Conservation (phyloP, 2,113 vertebrate genomes). For the Podarcis cretensis region DNA sequence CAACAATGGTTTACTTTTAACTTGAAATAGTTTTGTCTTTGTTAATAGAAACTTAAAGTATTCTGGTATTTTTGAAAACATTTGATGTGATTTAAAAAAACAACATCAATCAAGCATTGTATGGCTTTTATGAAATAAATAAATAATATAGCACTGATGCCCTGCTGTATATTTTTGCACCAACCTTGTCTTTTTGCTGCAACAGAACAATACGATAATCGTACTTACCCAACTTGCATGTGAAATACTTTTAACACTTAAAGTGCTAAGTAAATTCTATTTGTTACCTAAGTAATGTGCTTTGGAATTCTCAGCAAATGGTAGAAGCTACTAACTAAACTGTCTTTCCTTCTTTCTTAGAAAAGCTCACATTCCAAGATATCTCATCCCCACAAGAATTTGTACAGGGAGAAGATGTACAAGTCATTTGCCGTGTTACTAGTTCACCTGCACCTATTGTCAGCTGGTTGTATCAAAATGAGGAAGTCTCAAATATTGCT, state of each 20-base stretch:
- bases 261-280: neutral
- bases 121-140: too few relatives aligned
- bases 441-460: constrained; percentile 93
- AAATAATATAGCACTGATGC: too few relatives aligned
- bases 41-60: too few relatives aligned
- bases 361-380: constrained; percentile 93
- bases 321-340: neutral
- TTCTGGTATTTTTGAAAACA: too few relatives aligned
- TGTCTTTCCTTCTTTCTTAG: constrained; percentile 71
- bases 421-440: constrained; percentile 92
- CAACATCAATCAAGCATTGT: too few relatives aligned
- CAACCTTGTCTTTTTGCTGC: neutral
- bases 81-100: too few relatives aligned
- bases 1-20: too few relatives aligned
- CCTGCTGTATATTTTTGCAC: neutral
- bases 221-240: neutral
- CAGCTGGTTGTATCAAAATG: constrained; percentile 93
- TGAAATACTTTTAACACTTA: neutral
- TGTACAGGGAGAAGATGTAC: constrained; percentile 90
- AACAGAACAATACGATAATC: neutral
- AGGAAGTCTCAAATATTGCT: constrained; percentile 87
- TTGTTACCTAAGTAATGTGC: neutral
- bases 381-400: constrained; percentile 94
- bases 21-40: too few relatives aligned
- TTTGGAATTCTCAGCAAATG: constrained; percentile 11